phyloP scores from a whole-genome alignment of 2,888 invertebrate species.

The Orthonevra nobilis region DNA sequence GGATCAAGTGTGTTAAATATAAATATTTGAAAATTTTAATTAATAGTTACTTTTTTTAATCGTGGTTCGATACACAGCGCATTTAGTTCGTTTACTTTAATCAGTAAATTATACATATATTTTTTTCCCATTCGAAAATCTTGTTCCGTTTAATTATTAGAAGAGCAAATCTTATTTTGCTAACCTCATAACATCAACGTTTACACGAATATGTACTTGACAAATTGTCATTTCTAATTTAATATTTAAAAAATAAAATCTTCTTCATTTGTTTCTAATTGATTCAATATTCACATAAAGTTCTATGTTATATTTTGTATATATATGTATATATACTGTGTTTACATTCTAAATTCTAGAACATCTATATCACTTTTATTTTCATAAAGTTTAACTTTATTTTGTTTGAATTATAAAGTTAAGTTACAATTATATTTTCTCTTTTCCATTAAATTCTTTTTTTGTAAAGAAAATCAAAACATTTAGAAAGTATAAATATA shows the following conservation, averaged over 20 bases:
- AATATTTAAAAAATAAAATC: conserved; percentile 57
- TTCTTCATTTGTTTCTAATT: conserved; percentile 63
- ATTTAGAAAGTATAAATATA: conserved; percentile 68
- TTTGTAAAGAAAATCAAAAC: conserved; percentile 47
- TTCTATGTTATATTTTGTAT: too few relatives aligned
- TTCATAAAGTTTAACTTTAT: conserved; percentile 69
- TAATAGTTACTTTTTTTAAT: conserved; percentile 19
- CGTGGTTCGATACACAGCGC: conserved; percentile 65
- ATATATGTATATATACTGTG: conserved; percentile 56
- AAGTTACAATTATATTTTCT: conserved; percentile 20
- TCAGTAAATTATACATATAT: conserved; percentile 29
- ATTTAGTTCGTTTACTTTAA: conserved; percentile 41
- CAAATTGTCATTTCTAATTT: background rate
- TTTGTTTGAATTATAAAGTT: conserved; percentile 20
- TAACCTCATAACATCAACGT: too few relatives aligned
- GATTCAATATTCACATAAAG: conserved; percentile 68
- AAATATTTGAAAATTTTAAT: background rate
- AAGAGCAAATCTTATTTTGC: too few relatives aligned
- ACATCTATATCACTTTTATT: conserved; percentile 69
- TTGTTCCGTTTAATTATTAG: conserved; percentile 22
- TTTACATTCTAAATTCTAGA: conserved; percentile 68
- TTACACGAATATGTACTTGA: too few relatives aligned
- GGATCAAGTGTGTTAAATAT: conserved; percentile 20
- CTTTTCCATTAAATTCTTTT: conserved; percentile 15
- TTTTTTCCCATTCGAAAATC: too few relatives aligned